Base-by-base conservation (phyloP, 2,888 invertebrate genomes). In the Gibbula magus region DNA sequence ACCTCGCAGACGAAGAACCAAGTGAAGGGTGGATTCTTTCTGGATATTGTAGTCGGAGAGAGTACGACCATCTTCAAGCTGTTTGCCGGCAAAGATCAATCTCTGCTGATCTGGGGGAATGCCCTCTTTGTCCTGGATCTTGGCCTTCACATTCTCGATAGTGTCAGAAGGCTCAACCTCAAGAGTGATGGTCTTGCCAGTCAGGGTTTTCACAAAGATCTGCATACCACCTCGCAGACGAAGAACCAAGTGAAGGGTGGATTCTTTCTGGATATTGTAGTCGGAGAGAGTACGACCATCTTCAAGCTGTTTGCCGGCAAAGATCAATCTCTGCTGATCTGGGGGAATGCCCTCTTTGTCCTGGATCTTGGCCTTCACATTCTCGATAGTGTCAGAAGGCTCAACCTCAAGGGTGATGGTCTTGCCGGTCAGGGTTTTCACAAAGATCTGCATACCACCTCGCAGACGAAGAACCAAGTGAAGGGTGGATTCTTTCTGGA, bases 261-360 rank as follows among this genome's bases (percentile, higher is more conserved):
- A 98, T 93, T 97, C 97, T 93, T 97, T 97, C 93, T 98, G 97
- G 91, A 98, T 97, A 93, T 97, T 97, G 93, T 97, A 97, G 92
- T 98, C 98, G 0, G 96, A 96, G 32, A 98, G 94, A 1, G 97
- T 97, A 76, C 97, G 95, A 3, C 97, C 98, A 95, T 98, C 98
- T 94, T 98, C 98, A 90, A 98, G 93, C 93, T 98, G 98, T 93
- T 97, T 98, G 79, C 98, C 98, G 88, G 97, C 97, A 93, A 98
- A 98, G 93, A 97, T 97, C 92, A 97, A 94, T 90, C 95, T 95
- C 93, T 97, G 96, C 93, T 96, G 96, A 93, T 96, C 96, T 81
- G 94, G 94, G 0, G 82, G 79, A 76, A 79, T 80, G 45, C 90
- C 89, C 93, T 95, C 94, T 86, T 94, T 95, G 86, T 94, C 94